Evolutionary conservation across 2,888 invertebrate genomes (phyloP).

Genomic region (Nymphalis c-album): DNA sequence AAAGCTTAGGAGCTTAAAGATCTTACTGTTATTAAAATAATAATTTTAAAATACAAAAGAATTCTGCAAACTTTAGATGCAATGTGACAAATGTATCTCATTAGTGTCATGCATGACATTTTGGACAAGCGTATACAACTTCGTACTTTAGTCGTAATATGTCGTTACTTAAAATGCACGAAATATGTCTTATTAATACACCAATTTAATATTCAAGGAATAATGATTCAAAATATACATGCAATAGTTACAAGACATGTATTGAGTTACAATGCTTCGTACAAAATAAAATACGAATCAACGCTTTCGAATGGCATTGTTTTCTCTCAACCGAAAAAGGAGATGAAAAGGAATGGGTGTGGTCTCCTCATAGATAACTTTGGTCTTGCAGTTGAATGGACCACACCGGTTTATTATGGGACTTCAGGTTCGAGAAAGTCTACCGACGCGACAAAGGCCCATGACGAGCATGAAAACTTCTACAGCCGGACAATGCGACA

Average conservation of each 20-base stretch:
- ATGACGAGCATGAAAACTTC: slow-evolving; percentile 61
- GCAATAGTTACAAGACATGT: not conserved
- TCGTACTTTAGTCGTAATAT: no score
- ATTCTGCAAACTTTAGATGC: slow-evolving; percentile 25
- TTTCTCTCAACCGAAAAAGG: slow-evolving; percentile 29
- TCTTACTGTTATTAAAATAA: no score
- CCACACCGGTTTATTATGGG: slow-evolving; percentile 49
- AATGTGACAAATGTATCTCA: slow-evolving; percentile 49
- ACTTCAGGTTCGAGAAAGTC: slow-evolving; percentile 48
- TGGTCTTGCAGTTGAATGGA: slow-evolving; percentile 38
- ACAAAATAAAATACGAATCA: not conserved
- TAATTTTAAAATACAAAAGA: no score
- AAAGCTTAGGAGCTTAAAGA: no score
- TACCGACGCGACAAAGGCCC: slow-evolving; percentile 54
- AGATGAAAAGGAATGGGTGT: slow-evolving; percentile 37
- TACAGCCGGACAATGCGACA: slow-evolving; percentile 64
- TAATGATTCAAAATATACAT: no score
- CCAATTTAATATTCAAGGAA: no score
- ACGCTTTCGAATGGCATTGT: slow-evolving; percentile 1
- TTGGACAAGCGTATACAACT: slow-evolving; percentile 37
- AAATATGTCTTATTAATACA: no score
- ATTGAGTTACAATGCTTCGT: not conserved
- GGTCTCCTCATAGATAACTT: slow-evolving; percentile 36
- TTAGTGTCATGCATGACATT: slow-evolving; percentile 50
- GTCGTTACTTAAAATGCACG: no score